Base-by-base conservation (phyloP, 2,113 vertebrate species). In the Neogobius melanostomus region DNA sequence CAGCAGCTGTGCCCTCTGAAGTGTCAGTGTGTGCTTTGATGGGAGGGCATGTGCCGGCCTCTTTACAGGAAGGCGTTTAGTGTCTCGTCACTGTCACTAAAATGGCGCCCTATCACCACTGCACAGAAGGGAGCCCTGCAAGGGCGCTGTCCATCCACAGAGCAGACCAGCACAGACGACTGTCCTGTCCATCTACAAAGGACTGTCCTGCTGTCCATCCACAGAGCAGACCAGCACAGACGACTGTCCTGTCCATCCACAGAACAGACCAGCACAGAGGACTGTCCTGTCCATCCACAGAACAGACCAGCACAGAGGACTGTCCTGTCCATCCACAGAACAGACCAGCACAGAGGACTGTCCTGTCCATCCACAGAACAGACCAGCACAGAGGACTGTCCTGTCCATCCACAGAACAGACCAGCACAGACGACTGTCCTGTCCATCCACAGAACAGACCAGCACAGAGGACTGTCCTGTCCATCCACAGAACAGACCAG, bases 1-100 rank as follows among this genome's bases (percentile, higher is more conserved):
- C 88, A 91, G 89, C 90, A 92, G 89, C 92, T 93, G 92, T 91
- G 90, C 76, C 80, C 85, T 86, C 88, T 77, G 82, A 92, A 91
- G 90, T 92, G 92, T 93, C 69, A 82, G 72, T 71, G 73, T 60
- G 77, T 83, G 79, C 83, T 92, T 89, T 85, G 91, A 93, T 90
- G 82, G 86, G 87, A 91, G 86, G 84, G 84, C 88, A 64, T 88
- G 70, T 76, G 83, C 82, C 85, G 74, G 88, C 86, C 89, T 88
- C 79, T 79, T 82, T 83, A 91, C 84, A 88, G 86, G 83, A 86
- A 84, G 82, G 81, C 88, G 84, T 87, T 89, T 83, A 66, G 89
- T 91, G 92, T 92, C 87, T 66, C 87, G 64, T 93, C 91, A 89
- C 91, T 93, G 93, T 93, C 91, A 90, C 63, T 63, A 74, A 64